Evolutionary conservation across 1,140 invertebrate species (phyloP).

Genomic region (Diuraphis noxia): DNA sequence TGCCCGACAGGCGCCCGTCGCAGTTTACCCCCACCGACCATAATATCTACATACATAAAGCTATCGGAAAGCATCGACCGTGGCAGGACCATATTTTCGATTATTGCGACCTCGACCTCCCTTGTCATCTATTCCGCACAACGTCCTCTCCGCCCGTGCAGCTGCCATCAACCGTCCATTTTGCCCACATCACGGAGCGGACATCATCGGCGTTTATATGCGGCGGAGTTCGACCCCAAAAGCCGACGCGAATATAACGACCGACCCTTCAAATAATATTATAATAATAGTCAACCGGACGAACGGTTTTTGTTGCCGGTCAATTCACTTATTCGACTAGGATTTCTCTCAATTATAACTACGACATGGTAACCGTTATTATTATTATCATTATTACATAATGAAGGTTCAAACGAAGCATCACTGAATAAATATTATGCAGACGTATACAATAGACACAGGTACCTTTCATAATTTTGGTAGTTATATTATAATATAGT

Average conservation of each 20-base stretch:
- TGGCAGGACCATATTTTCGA: constrained; percentile 42
- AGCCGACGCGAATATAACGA: not conserved
- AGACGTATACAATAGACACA: not conserved
- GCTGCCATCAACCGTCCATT: not conserved
- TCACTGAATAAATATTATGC: not conserved
- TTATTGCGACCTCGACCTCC: constrained; percentile 32
- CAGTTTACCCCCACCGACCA: not conserved
- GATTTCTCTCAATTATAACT: not conserved
- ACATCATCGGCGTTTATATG: constrained; percentile 4
- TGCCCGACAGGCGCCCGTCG: constrained; percentile 14
- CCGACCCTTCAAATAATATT: constrained; percentile 30
- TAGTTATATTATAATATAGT: not conserved
- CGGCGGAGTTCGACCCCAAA: not conserved
- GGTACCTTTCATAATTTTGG: too few relatives aligned
- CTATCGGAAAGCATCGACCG: not conserved
- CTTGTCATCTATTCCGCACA: not conserved
- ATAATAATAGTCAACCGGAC: not conserved
- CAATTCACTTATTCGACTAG: not conserved
- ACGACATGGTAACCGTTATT: not conserved
- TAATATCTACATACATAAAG: not conserved
- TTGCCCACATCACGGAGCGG: not conserved
- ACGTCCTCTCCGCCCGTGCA: not conserved
- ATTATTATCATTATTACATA: not conserved
- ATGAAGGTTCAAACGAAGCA: not conserved
- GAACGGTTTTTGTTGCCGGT: not conserved